phyloP scores from a whole-genome alignment of 2,113 vertebrate species.

The Siphamia tubifer region DNA sequence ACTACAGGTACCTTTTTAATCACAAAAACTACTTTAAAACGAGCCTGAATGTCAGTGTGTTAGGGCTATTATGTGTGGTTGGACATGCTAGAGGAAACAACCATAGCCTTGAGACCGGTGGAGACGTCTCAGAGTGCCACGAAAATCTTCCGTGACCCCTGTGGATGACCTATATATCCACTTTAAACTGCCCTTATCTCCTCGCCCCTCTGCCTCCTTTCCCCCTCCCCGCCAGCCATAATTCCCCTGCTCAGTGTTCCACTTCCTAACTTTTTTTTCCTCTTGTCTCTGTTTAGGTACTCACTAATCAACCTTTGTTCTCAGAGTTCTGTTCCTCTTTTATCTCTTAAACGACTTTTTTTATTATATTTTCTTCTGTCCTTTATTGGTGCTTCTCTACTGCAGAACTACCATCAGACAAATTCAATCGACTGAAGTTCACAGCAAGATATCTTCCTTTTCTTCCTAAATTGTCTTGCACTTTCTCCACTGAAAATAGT shows the following conservation, averaged over 20 bases:
- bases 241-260: conserved; percentile 2
- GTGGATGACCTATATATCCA: conserved; percentile 8
- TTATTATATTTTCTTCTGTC: not conserved
- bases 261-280: not conserved
- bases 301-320: not conserved
- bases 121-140: conserved; percentile 22
- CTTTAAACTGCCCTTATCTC: conserved; percentile 6
- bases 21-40: too few relatives aligned
- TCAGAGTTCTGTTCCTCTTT: not conserved
- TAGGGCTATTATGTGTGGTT: too few relatives aligned
- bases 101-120: not conserved
- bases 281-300: not conserved
- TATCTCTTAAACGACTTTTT: not conserved
- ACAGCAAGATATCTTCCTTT: too few relatives aligned
- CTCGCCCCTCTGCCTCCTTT: not conserved
- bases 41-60: too few relatives aligned
- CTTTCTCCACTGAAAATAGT: too few relatives aligned
- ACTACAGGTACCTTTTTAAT: too few relatives aligned
- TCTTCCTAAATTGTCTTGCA: too few relatives aligned
- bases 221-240: not conserved
- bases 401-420: not conserved
- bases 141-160: not conserved
- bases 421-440: too few relatives aligned
- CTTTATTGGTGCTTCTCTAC: not conserved
- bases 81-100: too few relatives aligned